These are phyloP conservation scores for Gobiocypris rarus DNA, from an alignment of 2,113 vertebrate genomes.

Conservation along the genomic window DNA sequence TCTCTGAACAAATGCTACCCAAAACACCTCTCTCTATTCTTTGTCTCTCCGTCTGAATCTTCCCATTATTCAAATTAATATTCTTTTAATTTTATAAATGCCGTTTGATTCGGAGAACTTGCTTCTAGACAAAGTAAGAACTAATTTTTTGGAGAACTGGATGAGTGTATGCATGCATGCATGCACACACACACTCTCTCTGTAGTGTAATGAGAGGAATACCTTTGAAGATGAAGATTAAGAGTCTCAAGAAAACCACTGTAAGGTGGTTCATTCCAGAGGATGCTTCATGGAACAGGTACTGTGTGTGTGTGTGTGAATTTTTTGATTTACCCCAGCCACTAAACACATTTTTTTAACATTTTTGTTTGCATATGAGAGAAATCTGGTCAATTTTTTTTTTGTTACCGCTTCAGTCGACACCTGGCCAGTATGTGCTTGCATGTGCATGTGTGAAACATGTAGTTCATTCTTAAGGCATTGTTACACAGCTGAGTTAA, in stretches of 20 bases:
- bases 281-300: slow-evolving; percentile 42
- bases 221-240: slow-evolving; percentile 51
- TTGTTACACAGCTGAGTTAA: not conserved
- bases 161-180: not conserved
- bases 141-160: not conserved
- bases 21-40: not conserved
- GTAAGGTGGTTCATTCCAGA: slow-evolving; percentile 18
- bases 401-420: too few species aligned
- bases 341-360: not conserved
- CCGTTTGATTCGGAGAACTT: not conserved
- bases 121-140: not conserved
- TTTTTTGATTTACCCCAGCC: not conserved
- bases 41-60: not conserved
- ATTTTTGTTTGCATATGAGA: not conserved
- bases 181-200: not conserved
- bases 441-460: not conserved
- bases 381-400: not conserved
- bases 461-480: not conserved
- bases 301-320: not conserved
- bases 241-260: slow-evolving; percentile 41
- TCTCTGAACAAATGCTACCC: not conserved
- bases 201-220: not conserved
- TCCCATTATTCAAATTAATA: not conserved
- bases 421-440: too few species aligned
- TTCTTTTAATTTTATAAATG: not conserved